Percentiles rank a stretch among this genome's conserved stretches.
phyloP scores from a whole-genome alignment of 2,797 vertebrate species.

The Thamnophis elegans region DNA sequence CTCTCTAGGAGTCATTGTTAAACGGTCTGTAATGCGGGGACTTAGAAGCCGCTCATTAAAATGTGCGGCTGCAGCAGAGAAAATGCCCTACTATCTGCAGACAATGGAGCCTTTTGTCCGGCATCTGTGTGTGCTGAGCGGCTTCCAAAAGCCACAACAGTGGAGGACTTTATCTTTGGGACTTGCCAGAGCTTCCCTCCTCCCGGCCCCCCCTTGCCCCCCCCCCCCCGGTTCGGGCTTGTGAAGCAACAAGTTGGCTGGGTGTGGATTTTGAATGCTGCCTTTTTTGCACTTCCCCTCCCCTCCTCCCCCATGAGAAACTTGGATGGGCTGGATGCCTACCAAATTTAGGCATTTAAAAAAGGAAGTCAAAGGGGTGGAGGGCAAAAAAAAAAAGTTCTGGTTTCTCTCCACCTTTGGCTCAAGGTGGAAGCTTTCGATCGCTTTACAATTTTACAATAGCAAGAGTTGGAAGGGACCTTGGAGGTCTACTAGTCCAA shows the following conservation, averaged over 20 bases:
- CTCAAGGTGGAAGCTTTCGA: slow-evolving; percentile 74
- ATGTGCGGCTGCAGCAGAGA: slow-evolving; percentile 59
- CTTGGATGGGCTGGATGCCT: slow-evolving; percentile 23
- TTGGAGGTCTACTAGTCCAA: too few relatives aligned
- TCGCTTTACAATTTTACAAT: not conserved
- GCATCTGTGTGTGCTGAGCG: slow-evolving; percentile 19
- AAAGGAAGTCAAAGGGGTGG: not conserved
- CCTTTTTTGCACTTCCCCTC: not conserved
- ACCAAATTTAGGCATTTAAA: slow-evolving; percentile 49
- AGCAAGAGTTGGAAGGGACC: too few relatives aligned
- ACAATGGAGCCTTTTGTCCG: slow-evolving; percentile 64
- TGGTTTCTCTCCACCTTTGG: slow-evolving; percentile 33
- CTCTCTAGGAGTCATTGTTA: not conserved
- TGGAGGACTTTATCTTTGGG: slow-evolving; percentile 40
- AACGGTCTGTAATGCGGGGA: not conserved
- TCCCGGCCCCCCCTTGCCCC: not conserved
- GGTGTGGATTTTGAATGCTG: not conserved
- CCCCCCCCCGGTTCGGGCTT: slow-evolving; percentile 2
- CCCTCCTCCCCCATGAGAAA: not conserved
- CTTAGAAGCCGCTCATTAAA: slow-evolving; percentile 53
- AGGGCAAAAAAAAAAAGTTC: not conserved
- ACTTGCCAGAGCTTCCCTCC: slow-evolving; percentile 9
- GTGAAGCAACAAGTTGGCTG: slow-evolving; percentile 37
- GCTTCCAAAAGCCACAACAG: slow-evolving; percentile 49
- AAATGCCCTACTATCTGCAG: slow-evolving; percentile 43